phyloP scores from a whole-genome alignment of 2,113 vertebrate genomes.

The Nothobranchius furzeri region DNA sequence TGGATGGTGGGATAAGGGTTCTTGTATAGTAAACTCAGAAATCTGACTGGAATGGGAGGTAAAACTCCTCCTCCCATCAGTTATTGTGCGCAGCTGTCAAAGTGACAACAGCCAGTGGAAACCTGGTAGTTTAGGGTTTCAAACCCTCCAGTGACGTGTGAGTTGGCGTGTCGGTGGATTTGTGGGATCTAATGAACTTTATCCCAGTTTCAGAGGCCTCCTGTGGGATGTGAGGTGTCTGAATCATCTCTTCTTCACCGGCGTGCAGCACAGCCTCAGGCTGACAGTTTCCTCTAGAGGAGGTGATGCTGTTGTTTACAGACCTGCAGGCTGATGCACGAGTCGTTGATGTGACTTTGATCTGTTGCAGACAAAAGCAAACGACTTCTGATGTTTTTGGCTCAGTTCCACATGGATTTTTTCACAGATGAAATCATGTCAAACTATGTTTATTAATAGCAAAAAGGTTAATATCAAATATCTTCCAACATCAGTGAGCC shows the following conservation, averaged over 20 bases:
- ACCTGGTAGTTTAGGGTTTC: slow-evolving; percentile 17
- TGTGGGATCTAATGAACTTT: not conserved
- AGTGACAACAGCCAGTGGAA: slow-evolving; percentile 45
- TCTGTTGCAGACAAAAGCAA: slow-evolving; percentile 6
- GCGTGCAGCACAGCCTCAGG: slow-evolving; percentile 1
- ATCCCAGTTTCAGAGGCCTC: not conserved
- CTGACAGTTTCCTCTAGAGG: slow-evolving; percentile 24
- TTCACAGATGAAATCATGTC: no score
- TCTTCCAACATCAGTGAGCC: no score
- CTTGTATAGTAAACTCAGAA: not conserved
- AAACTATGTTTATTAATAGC: no score
- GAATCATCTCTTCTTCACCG: slow-evolving; percentile 3
- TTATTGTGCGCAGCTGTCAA: slow-evolving; percentile 14
- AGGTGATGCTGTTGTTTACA: slow-evolving; percentile 1
- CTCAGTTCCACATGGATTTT: no score
- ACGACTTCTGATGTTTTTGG: not conserved
- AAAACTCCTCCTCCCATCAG: not conserved
- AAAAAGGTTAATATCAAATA: no score
- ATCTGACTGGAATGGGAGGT: not conserved
- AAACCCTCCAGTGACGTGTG: slow-evolving; percentile 22
- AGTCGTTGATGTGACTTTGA: slow-evolving; percentile 9
- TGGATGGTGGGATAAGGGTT: slow-evolving; percentile 2
- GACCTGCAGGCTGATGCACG: not conserved
- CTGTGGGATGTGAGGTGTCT: slow-evolving; percentile 31
- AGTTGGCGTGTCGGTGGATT: slow-evolving; percentile 3